A percentile compares a stretch with the other conserved stretches of the same genome.
Evolutionary conservation across 2,888 invertebrate species (phyloP).

Genomic region (Limnephilus auricula): DNA sequence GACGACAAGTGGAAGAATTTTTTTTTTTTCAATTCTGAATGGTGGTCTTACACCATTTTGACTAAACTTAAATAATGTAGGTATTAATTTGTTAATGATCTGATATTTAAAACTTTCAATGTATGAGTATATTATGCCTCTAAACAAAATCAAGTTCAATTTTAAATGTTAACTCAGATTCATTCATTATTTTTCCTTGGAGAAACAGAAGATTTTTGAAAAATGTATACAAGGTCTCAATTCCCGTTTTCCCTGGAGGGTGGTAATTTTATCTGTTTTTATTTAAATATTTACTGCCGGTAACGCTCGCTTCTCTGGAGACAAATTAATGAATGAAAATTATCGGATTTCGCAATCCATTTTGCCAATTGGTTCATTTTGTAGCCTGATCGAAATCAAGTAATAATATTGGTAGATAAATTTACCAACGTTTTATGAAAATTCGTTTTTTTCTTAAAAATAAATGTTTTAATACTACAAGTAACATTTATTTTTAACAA

Average conservation of each 20-base stretch:
- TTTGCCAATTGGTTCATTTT: background rate
- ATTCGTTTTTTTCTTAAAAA: too few relatives aligned
- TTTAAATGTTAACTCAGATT: background rate
- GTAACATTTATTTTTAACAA: too few relatives aligned
- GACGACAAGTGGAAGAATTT: too few relatives aligned
- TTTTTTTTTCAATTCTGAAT: too few relatives aligned
- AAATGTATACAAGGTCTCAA: background rate
- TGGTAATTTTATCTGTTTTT: too few relatives aligned
- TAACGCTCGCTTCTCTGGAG: background rate
- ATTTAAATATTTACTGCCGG: background rate
- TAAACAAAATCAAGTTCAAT: too few relatives aligned
- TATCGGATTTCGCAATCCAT: background rate
- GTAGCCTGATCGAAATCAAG: background rate
- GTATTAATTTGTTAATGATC: too few relatives aligned
- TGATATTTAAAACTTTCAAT: too few relatives aligned
- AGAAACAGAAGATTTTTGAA: background rate
- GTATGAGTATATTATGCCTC: too few relatives aligned
- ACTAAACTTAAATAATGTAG: too few relatives aligned
- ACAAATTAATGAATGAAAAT: constrained; percentile 14
- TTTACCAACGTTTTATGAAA: background rate
- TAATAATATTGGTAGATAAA: background rate
- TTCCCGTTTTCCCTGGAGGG: background rate
- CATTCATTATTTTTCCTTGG: background rate
- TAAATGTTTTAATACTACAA: too few relatives aligned
- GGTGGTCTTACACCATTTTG: too few relatives aligned